Base-by-base conservation (phyloP, 2,888 invertebrate genomes). In the Chaitophorus viminalis region DNA sequence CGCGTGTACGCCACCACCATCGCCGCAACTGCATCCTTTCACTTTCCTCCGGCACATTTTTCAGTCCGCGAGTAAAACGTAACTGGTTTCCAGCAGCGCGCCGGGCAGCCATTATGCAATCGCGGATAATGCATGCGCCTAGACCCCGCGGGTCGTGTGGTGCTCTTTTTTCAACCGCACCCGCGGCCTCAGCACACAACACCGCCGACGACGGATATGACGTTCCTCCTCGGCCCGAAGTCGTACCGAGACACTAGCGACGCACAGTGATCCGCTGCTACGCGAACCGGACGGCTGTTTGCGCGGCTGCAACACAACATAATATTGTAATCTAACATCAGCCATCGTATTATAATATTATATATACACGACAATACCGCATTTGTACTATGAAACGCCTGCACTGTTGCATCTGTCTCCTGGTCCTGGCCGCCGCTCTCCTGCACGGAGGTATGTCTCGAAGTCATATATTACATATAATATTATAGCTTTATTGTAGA, bases 31-130 rank as follows among this genome's bases (percentile, higher is more conserved):
- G 65, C 5, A 29, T 76, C 65, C 84, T 84, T 84, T 84, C 84
- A 84, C 84, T 84, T 84, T 84, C 46, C 39, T 68, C 1, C 54
- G 76, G n/a, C n/a, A n/a, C 81, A 29, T 84, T 76, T 84, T 76
- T n/a, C 74, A 84, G 65, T 76, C 76, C 84, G 84, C 76, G 84
- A 60, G 75, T 9, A 33, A 33, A 84, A 76, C 84, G 84, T 76
- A 84, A 84, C 84, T 31, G 76, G 84, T 84, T 84, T 31, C 9
- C n/a, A 29, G 18, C 31, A 31, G 18, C 39, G 31, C n/a, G 1
- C n/a, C n/a, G n/a, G n/a, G n/a, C n/a, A n/a, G 36, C 14, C 29
- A 36, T 87, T 87, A 79, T 29, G 86, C 79, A 87, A 87, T 70
- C 21, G 60, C 33, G 29, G 46, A 33, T 36, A 70, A 31, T 17